A percentile compares a stretch with the other conserved stretches of the same genome.
Conservation (phyloP, 2,113 vertebrate species). For the Boulengeromyrus knoepffleri region DNA sequence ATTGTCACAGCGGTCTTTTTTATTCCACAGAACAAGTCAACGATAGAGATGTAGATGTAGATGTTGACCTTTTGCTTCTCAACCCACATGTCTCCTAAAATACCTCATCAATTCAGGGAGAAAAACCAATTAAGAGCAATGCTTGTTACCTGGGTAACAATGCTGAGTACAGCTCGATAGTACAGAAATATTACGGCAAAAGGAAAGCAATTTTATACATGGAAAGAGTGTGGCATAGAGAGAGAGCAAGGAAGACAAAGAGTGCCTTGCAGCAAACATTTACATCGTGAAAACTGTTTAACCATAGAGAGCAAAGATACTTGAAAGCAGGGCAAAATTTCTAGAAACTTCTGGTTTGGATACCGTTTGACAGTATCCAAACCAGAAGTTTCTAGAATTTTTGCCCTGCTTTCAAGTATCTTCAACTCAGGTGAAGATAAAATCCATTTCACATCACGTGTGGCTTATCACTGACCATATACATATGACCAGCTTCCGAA, state of each 20-base stretch:
- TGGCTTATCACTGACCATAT: not conserved
- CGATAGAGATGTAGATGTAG: conserved; percentile 2
- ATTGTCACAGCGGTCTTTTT: not conserved
- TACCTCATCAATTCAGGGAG: conserved; percentile 25
- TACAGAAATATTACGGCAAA: not conserved
- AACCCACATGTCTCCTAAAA: conserved; percentile 14
- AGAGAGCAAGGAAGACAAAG: not conserved
- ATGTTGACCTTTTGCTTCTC: conserved; percentile 14
- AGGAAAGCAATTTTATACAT: not conserved
- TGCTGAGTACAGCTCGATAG: not conserved
- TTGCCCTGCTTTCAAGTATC: no score
- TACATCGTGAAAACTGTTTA: not conserved
- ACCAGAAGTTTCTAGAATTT: no score
- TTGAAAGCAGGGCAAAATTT: not conserved
- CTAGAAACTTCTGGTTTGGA: not conserved
- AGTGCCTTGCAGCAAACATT: not conserved
- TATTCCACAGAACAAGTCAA: not conserved
- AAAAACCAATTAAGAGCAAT: conserved; percentile 23
- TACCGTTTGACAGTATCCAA: not conserved
- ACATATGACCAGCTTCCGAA: not conserved
- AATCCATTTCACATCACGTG: not conserved
- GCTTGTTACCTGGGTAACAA: conserved; percentile 36
- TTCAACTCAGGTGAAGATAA: not conserved
- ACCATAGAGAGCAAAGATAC: not conserved
- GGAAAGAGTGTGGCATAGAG: not conserved